These are phyloP conservation scores for Dicaeum eximium DNA, from an alignment of 2,113 vertebrate genomes.

Conservation along the genomic window DNA sequence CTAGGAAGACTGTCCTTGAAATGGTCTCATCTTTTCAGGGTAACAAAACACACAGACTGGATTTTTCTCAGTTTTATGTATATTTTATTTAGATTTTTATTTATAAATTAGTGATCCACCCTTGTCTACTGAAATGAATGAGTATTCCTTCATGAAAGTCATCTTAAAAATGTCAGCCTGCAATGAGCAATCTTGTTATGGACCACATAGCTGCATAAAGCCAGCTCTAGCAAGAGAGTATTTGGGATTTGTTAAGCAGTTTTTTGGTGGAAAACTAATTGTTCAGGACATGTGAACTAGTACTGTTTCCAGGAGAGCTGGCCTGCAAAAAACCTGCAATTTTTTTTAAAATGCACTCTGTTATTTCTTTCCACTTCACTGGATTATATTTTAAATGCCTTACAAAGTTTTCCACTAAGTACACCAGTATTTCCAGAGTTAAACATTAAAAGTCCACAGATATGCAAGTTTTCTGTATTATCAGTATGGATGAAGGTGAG, in stretches of 20 bases:
- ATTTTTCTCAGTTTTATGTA: not conserved
- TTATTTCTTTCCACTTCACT: not conserved
- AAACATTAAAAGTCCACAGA: not conserved
- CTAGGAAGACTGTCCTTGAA: not conserved
- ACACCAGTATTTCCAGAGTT: not conserved
- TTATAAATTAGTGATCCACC: not conserved
- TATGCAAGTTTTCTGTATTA: not conserved
- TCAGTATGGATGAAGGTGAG: not conserved
- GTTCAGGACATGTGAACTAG: not conserved
- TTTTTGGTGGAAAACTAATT: not conserved
- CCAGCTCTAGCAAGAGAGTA: not conserved
- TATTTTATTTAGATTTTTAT: not conserved
- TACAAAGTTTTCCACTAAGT: not conserved
- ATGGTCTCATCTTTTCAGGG: not conserved
- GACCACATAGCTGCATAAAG: not conserved
- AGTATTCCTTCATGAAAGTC: not conserved
- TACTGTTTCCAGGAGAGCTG: not conserved
- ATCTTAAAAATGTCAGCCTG: not conserved
- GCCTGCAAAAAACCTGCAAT: not conserved
- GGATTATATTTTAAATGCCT: not conserved
- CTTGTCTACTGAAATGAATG: not conserved
- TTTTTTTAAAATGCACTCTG: not conserved
- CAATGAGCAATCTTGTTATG: not conserved
- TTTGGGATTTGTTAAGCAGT: not conserved
- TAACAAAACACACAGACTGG: not conserved